Percentiles rank a stretch among this genome's conserved stretches.
Evolutionary conservation across 2,113 vertebrate species (phyloP).

Genomic region (Brienomyrus longianalis): DNA sequence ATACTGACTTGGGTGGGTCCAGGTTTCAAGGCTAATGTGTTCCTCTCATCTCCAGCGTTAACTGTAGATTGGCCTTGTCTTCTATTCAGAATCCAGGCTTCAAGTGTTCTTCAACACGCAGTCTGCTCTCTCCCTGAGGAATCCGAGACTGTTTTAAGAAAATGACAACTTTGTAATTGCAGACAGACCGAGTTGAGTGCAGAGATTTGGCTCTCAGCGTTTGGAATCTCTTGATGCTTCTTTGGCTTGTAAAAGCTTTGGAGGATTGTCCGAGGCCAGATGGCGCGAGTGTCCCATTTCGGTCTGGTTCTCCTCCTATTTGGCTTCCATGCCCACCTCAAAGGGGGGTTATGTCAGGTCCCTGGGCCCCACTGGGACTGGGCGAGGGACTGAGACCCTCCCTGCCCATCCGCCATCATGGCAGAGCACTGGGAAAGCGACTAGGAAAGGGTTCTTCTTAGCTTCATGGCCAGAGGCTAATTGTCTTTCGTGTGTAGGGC

Average conservation of each 20-base stretch:
- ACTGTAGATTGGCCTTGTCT: neutral
- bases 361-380: neutral
- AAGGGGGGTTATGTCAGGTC: neutral
- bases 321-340: neutral
- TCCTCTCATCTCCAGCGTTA: neutral
- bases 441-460: neutral
- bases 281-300: neutral
- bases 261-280: neutral
- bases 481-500: neutral
- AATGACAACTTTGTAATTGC: neutral
- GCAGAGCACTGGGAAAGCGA: neutral
- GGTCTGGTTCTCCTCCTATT: neutral
- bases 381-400: neutral
- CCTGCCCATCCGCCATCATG: neutral
- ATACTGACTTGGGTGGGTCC: neutral
- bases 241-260: neutral
- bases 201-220: neutral
- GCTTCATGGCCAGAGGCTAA: neutral
- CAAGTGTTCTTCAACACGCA: neutral
- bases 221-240: neutral
- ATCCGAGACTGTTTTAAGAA: neutral
- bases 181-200: neutral
- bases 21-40: neutral
- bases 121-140: neutral
- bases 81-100: neutral